phyloP scores from a whole-genome alignment of 2,113 vertebrate genomes.

The Rallus limicola region DNA sequence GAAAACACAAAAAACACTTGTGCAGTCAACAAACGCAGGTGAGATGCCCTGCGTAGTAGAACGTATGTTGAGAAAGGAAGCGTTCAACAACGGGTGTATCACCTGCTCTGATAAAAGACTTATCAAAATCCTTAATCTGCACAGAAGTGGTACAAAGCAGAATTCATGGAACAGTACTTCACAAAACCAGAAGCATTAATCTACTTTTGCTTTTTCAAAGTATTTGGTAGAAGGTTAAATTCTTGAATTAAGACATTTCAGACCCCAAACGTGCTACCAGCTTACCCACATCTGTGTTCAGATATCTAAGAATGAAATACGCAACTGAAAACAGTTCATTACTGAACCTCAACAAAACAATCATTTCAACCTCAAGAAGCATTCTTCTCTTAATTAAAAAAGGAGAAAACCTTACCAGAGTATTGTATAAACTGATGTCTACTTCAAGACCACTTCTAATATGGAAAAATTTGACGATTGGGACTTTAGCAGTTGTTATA shows the following conservation, averaged over 20 bases:
- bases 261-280: neutral
- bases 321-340: neutral
- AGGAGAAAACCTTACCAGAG: conserved; percentile 80
- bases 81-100: neutral
- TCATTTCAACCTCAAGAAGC: neutral
- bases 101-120: neutral
- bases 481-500: conserved; percentile 95
- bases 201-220: neutral
- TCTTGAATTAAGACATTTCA: neutral
- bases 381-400: neutral
- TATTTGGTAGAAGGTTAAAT: neutral
- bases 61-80: neutral
- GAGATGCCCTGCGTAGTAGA: neutral
- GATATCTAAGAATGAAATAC: neutral
- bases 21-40: neutral
- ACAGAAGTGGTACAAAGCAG: neutral
- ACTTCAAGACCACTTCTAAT: conserved; percentile 90
- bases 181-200: neutral
- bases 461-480: conserved; percentile 94
- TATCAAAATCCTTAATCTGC: neutral
- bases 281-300: fast-evolving
- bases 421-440: conserved; percentile 97
- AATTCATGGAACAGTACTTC: neutral
- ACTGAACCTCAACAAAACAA: neutral
- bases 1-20: neutral